Percentiles rank a stretch among this genome's conserved stretches.
phyloP scores from a whole-genome alignment of 2,113 vertebrate species.

The Salminus brasiliensis region DNA sequence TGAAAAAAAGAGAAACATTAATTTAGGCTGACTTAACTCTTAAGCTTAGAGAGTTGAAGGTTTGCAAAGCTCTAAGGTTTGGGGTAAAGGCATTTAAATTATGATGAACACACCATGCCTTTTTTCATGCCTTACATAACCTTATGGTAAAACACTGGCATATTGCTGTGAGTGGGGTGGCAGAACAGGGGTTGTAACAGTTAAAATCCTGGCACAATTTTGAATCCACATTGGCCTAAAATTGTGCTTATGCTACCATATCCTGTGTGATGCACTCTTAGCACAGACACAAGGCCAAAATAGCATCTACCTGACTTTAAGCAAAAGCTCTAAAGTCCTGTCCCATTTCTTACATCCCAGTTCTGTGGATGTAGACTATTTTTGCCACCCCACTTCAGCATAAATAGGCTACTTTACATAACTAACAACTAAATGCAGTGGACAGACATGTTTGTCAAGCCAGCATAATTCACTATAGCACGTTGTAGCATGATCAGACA shows the following conservation, averaged over 20 bases:
- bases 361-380: neutral
- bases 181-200: neutral
- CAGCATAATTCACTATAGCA: neutral
- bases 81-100: too few relatives aligned
- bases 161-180: too few relatives aligned
- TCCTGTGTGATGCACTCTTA: neutral
- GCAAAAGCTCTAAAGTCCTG: neutral
- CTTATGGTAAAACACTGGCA: too few relatives aligned
- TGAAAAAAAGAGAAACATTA: too few relatives aligned
- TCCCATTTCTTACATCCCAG: neutral
- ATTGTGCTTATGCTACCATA: neutral
- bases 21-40: too few relatives aligned
- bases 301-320: neutral
- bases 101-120: too few relatives aligned
- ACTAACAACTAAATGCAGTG: neutral
- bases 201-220: neutral
- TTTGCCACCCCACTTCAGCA: neutral
- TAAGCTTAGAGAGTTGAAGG: too few relatives aligned
- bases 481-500: neutral
- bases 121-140: too few relatives aligned
- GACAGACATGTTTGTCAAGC: conserved; percentile 32
- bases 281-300: neutral
- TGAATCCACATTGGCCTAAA: neutral
- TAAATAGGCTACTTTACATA: neutral
- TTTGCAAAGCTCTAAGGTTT: too few relatives aligned